Evolutionary conservation across 2,113 vertebrate genomes (phyloP).

Genomic region (Tretioscincus oriximinensis): DNA sequence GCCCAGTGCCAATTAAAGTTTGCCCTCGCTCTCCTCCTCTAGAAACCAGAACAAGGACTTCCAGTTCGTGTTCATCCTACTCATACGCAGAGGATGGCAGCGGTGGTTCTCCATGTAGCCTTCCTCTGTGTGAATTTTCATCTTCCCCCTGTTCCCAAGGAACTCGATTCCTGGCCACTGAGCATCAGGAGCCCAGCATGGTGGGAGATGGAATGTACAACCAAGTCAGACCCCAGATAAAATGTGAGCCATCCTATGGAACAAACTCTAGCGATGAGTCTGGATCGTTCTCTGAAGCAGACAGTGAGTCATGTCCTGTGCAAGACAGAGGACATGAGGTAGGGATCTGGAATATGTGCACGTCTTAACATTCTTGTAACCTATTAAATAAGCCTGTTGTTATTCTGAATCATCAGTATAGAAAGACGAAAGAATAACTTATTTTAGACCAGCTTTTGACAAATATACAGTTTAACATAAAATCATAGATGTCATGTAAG

Average conservation of each 20-base stretch:
- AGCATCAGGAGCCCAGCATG: conserved; percentile 86
- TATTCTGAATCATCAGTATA: conserved; percentile 37
- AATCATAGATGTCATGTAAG: not conserved
- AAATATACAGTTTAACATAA: conserved; percentile 2
- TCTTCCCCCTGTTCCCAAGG: conserved; percentile 95
- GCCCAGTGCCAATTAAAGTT: conserved; percentile 99
- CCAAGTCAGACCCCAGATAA: conserved; percentile 92
- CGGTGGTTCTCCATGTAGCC: conserved; percentile 93
- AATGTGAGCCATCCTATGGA: conserved; percentile 98
- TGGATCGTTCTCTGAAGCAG: conserved; percentile 97
- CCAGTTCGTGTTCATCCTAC: conserved; percentile 97
- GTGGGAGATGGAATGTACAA: conserved; percentile 86
- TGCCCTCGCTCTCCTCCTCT: conserved; percentile 94
- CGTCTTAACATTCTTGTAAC: conserved; percentile 46
- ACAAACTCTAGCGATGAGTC: conserved; percentile 99
- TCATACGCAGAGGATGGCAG: conserved; percentile 97
- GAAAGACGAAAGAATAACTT: conserved; percentile 40
- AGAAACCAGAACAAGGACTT: conserved; percentile 95
- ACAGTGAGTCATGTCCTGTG: conserved; percentile 96
- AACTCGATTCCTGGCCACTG: conserved; percentile 85
- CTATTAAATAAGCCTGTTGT: conserved; percentile 46
- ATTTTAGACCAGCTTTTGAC: conserved; percentile 6
- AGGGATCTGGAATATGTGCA: conserved; percentile 75
- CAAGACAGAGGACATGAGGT: conserved; percentile 96
- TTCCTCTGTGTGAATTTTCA: conserved; percentile 97